Evolutionary conservation across 2,797 vertebrate genomes (phyloP).

Genomic region (Netta rufina): DNA sequence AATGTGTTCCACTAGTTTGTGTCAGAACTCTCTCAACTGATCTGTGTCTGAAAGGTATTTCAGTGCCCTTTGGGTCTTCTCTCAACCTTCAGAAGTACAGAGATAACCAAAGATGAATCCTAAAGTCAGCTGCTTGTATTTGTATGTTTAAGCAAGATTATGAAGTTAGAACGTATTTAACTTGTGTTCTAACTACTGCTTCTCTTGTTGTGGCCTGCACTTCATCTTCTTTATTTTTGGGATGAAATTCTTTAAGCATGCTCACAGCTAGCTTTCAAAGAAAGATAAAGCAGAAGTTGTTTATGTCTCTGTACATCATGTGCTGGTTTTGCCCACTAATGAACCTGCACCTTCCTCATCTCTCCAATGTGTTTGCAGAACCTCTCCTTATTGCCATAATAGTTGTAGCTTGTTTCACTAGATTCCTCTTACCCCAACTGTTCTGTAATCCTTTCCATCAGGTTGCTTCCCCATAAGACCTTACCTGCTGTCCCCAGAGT

Average conservation of each 20-base stretch:
- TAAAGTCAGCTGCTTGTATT: neutral
- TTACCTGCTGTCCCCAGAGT: neutral
- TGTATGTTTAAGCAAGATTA: neutral
- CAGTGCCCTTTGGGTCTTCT: neutral
- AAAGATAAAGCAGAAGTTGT: neutral
- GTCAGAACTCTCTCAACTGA: neutral
- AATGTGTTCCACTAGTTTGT: neutral
- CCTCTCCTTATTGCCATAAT: neutral
- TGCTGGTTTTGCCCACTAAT: neutral
- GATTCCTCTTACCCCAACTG: neutral
- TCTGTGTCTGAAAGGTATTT: neutral
- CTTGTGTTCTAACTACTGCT: neutral
- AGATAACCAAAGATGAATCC: neutral
- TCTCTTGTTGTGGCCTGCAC: neutral
- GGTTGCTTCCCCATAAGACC: neutral
- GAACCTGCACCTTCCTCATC: neutral
- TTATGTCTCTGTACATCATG: neutral
- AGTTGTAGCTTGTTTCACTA: fast-evolving
- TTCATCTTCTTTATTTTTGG: neutral
- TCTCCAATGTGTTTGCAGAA: neutral
- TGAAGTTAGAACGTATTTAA: neutral
- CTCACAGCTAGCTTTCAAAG: neutral
- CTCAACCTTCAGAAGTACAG: neutral
- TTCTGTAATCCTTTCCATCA: neutral
- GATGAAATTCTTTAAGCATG: neutral